Evolutionary conservation across 2,797 vertebrate species (phyloP).

Genomic region (Petrocephalus schoutedeni): DNA sequence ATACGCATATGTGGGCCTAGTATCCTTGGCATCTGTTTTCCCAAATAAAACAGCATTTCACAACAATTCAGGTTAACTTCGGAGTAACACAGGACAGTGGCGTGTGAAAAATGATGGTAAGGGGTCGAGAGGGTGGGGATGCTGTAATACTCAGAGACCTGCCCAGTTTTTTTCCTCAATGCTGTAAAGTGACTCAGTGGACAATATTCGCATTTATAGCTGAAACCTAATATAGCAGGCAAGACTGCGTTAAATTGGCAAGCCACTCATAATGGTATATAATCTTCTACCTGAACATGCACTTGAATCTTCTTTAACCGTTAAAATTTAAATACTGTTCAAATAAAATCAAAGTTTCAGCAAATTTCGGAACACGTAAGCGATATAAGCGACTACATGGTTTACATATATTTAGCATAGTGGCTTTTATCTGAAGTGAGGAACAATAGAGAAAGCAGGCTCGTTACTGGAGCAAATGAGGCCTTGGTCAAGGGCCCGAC

Average conservation of each 20-base stretch:
- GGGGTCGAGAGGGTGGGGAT: background rate
- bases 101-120: background rate
- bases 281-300: background rate
- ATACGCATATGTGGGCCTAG: background rate
- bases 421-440: background rate
- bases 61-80: background rate
- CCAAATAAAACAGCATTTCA: background rate
- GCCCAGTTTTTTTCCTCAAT: background rate
- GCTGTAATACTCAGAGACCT: background rate
- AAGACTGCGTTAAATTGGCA: background rate
- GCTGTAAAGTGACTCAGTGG: background rate
- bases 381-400: background rate
- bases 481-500: background rate
- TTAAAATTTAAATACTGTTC: background rate
- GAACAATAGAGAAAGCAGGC: background rate
- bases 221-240: background rate
- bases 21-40: background rate
- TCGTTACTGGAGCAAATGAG: background rate
- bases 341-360: background rate
- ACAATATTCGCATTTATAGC: background rate
- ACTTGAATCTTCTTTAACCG: background rate
- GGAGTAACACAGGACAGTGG: background rate
- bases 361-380: background rate
- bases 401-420: background rate
- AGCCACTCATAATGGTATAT: background rate